These are phyloP conservation scores for Isotomurus palustris DNA, from an alignment of 2,888 invertebrate genomes.

Conservation along the genomic window DNA sequence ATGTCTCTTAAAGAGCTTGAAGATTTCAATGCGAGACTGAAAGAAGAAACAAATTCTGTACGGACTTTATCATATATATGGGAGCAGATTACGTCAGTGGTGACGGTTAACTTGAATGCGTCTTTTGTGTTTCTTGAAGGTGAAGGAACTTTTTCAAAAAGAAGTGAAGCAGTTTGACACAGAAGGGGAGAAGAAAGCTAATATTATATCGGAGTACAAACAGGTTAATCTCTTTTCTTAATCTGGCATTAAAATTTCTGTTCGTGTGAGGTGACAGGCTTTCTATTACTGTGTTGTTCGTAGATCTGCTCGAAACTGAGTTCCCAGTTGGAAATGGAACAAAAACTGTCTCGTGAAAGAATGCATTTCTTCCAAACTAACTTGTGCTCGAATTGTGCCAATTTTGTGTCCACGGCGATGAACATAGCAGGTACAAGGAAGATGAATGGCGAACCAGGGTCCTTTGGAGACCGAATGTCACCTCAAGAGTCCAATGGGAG, in stretches of 20 bases:
- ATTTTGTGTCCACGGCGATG: conserved; percentile 41
- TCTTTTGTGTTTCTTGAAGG: conserved; percentile 54
- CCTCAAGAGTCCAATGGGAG: conserved; percentile 2
- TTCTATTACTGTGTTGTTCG: conserved; percentile 20
- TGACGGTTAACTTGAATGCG: too few species aligned
- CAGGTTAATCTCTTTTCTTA: conserved; percentile 58
- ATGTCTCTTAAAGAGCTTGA: conserved; percentile 63
- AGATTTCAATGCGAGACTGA: conserved; percentile 65
- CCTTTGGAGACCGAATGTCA: background rate
- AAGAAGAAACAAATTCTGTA: conserved; percentile 63
- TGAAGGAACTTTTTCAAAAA: conserved; percentile 70
- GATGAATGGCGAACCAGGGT: conserved; percentile 21
- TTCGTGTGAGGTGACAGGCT: too few species aligned
- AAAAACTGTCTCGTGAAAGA: conserved; percentile 36
- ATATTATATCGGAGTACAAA: conserved; percentile 87
- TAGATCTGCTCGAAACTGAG: conserved; percentile 59
- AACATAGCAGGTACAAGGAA: conserved; percentile 30
- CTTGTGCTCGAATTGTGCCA: conserved; percentile 36
- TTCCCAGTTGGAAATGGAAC: conserved; percentile 39
- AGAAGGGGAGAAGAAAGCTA: conserved; percentile 67
- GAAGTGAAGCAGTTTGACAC: conserved; percentile 69
- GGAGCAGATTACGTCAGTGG: background rate
- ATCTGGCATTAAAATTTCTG: too few species aligned
- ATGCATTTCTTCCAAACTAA: conserved; percentile 41
- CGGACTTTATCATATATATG: conserved; percentile 46